These are phyloP conservation scores for Unio pictorum DNA, from an alignment of 2,888 invertebrate genomes.

Conservation along the genomic window DNA sequence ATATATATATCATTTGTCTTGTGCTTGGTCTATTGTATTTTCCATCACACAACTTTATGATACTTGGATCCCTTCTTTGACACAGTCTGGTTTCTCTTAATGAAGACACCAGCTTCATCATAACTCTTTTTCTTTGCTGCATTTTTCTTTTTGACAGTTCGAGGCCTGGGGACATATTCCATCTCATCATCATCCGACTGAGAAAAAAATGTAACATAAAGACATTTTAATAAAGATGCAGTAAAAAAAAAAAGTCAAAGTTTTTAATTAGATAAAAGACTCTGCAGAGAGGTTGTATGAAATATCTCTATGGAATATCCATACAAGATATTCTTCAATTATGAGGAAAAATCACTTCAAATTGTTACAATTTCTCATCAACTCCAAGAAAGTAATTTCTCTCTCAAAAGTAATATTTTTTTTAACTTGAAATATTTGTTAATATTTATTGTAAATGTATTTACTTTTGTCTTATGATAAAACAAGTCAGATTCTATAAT, in stretches of 20 bases:
- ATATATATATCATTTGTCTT: too few species aligned
- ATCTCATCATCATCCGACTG: conserved; percentile 36
- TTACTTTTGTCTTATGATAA: too few species aligned
- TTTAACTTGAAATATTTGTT: too few species aligned
- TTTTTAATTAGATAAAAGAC: background rate
- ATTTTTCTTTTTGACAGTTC: conserved; percentile 34
- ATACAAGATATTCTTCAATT: too few species aligned
- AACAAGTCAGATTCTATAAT: too few species aligned
- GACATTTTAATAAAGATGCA: background rate
- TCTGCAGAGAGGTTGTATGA: too few species aligned
- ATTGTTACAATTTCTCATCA: too few species aligned
- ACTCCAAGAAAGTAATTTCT: too few species aligned
- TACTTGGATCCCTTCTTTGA: conserved; percentile 38
- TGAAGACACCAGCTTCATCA: conserved; percentile 57
- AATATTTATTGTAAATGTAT: too few species aligned
- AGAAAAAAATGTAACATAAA: conserved; percentile 7
- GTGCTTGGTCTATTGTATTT: background rate
- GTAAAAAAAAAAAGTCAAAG: background rate
- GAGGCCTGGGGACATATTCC: conserved; percentile 14
- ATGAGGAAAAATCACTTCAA: too few species aligned
- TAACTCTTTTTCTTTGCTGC: conserved; percentile 41
- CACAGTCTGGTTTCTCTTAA: conserved; percentile 50
- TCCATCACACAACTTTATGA: conserved; percentile 29
- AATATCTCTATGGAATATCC: too few species aligned
- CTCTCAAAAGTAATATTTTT: too few species aligned